Percentiles rank a stretch among this genome's conserved stretches.
Evolutionary conservation across 2,113 vertebrate species (phyloP).

Genomic region (Dicrurus megarhynchus): DNA sequence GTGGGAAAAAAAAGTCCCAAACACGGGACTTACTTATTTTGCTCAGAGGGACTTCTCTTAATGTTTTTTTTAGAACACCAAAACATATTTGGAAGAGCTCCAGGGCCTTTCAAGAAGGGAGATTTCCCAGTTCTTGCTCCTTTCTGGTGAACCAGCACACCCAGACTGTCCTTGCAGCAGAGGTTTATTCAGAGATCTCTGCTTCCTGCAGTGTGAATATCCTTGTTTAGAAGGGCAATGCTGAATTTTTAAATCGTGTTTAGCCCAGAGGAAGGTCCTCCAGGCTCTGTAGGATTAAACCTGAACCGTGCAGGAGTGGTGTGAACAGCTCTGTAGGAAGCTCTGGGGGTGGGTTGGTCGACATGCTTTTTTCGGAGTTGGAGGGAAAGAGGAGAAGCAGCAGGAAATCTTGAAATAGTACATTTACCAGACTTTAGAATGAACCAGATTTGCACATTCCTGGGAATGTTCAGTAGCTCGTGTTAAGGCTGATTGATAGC

Average conservation of each 20-base stretch:
- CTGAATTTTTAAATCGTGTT: background rate
- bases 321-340: background rate
- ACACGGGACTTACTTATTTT: background rate
- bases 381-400: background rate
- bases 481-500: background rate
- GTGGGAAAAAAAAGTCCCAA: background rate
- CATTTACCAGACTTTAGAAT: background rate
- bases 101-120: background rate
- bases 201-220: background rate
- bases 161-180: background rate
- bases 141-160: background rate
- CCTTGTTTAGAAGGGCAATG: background rate
- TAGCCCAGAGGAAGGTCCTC: background rate
- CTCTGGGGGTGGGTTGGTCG: background rate
- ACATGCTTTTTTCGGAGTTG: background rate
- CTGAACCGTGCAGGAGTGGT: background rate
- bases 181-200: background rate
- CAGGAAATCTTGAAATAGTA: background rate
- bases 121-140: background rate
- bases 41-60: background rate
- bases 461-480: background rate
- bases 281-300: background rate
- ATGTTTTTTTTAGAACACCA: background rate
- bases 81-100: background rate
- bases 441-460: background rate